Evolutionary conservation across 2,797 vertebrate species (phyloP), one percentile per base, ranked within the genome.

Genomic region (Danio choprae): DNA sequence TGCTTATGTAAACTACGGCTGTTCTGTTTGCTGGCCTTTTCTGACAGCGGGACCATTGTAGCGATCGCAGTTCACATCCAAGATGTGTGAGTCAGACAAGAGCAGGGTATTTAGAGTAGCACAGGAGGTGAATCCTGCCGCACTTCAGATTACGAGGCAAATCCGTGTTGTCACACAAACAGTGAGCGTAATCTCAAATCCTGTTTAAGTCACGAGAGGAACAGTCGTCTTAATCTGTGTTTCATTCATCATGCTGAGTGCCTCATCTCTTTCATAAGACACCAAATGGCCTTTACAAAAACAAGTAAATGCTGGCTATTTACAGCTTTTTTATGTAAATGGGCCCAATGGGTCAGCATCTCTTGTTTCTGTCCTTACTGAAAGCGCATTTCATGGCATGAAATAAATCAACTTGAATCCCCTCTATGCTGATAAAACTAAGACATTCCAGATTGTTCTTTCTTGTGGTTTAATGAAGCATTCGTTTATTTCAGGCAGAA

Each of bases 381-480:
- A 58, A 58, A 38, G 53, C 70, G 60, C 46, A 15, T 41, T 85
- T 82, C 74, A 62, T 84, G 74, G 44, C 70, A 75, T 63, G 60
- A 67, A 67, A 72, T 82, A 84, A 81, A 84, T 79, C 73, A 77
- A 51, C 64, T 48, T 20, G 77, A 79, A 83, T 85, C 65, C 12
- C 62, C 6, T 22, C 46, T 51, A 20, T 55, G 46, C 71, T 77
- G 76, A 83, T 72, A 77, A 85, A 84, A 80, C 43, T 12, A 81
- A 83, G 53, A 58, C 75, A 22, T 86, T 82, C 86, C 80, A 83
- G 80, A 83, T 82, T 46, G 44, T 76, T 81, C 74, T 86, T 87
- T 83, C 74, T 70, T 70, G 70, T 83, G 40, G 79, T 62, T 79
- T 36, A 84, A 84, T 84, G 74, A 80, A 81, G 84, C 80, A 63